Base-by-base conservation (phyloP, 2,113 vertebrate species). In the Tringa solitaria region DNA sequence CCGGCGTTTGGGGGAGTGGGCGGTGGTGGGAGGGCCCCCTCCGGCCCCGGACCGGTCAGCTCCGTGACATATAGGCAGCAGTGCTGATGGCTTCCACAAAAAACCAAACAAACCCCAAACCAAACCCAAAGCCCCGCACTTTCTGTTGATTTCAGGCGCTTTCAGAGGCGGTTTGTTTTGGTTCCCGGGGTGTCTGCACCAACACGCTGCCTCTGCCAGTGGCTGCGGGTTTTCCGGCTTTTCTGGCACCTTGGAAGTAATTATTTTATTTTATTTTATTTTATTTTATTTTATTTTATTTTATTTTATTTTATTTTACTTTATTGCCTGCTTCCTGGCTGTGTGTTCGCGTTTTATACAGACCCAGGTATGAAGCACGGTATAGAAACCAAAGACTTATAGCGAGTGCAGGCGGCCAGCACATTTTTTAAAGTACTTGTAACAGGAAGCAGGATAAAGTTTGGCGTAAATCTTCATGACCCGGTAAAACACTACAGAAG, bases 361-460 rank as follows among this genome's bases (percentile, higher is more conserved):
- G 64, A 23, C 13, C 10, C 27, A 28, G 61, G 67, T 73, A 14
- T 41, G 61, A 79, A 27, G 61, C 9, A 2, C 5, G 24, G 35
- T 5, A 2, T 11, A 6, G 5, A 60, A 48, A 3, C 2, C 2
- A 27, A 79, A 45, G 33, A 15, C 33, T n/a, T n/a, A 1, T 14
- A 15, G 45, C 5, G 22, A 65, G 68, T 19, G 54, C 90, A 3
- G 75, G 50, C 19, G 9, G 21, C 33, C 59, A 6, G 30, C 41
- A 33, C 90, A 2, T 90, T 83, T 92, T 85, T 65, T 24, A 5
- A 72, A 54, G 50, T 56, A 11, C 54, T 85, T 74, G 64, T 70
- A 86, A 74, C 72, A 88, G 96, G 96, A 96, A 96, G 72, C 90
- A 6, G 85, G 72, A 60, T 59, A 56, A 56, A 60, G 26, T 43